phyloP scores from a whole-genome alignment of 1,140 invertebrate genomes.

The Lethrus apterus region DNA sequence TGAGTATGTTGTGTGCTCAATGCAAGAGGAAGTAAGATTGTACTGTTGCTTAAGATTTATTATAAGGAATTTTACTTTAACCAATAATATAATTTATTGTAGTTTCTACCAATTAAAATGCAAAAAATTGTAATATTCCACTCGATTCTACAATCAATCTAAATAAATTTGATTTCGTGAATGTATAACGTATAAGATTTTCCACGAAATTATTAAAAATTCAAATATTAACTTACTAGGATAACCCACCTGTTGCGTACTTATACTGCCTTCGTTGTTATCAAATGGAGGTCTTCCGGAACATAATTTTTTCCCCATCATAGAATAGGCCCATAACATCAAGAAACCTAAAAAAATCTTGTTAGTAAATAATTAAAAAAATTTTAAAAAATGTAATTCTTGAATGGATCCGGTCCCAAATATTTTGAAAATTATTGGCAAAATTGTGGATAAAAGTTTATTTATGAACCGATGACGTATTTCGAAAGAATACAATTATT shows the following conservation, averaged over 20 bases:
- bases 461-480: too few species aligned
- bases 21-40: too few species aligned
- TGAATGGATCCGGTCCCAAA: too few species aligned
- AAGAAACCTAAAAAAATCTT: slow-evolving; percentile 56
- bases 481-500: too few species aligned
- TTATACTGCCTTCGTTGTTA: slow-evolving; percentile 50
- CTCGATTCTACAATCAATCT: neutral
- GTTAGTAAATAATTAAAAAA: slow-evolving; percentile 13
- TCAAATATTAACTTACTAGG: too few species aligned
- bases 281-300: slow-evolving; percentile 58
- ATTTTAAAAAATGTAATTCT: neutral
- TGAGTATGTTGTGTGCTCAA: too few species aligned
- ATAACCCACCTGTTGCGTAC: slow-evolving; percentile 54
- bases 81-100: too few species aligned
- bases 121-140: neutral
- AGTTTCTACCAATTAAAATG: too few species aligned
- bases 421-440: too few species aligned
- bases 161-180: neutral
- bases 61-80: neutral
- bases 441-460: too few species aligned
- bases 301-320: slow-evolving; percentile 65
- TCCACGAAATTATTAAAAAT: neutral
- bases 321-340: slow-evolving; percentile 58
- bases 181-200: neutral
- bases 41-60: too few species aligned